These are phyloP conservation scores for Temnothorax rugatulus DNA, from an alignment of 2,888 invertebrate species.

Conservation along the genomic window DNA sequence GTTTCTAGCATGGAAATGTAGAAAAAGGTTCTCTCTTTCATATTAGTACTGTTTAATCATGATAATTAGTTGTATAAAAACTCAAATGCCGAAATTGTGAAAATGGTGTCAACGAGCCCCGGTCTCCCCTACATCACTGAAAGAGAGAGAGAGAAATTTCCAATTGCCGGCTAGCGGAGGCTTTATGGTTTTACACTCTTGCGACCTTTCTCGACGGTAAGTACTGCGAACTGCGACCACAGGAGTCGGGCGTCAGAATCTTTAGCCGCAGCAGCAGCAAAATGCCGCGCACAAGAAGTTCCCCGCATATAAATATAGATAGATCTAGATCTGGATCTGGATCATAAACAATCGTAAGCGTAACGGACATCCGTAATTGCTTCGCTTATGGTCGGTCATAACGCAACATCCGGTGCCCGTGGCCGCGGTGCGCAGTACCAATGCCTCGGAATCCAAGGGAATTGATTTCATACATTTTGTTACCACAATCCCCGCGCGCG, in stretches of 20 bases:
- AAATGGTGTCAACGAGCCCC: no score
- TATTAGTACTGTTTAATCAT: no score
- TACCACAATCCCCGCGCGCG: conserved; percentile 23
- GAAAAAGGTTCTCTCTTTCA: no score
- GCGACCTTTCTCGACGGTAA: background rate
- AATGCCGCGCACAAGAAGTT: background rate
- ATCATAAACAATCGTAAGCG: conserved; percentile 51
- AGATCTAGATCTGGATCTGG: conserved; percentile 30
- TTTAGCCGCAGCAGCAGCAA: background rate
- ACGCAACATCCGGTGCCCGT: conserved; percentile 47
- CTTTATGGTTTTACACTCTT: conserved; percentile 18
- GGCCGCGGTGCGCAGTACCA: conserved; percentile 14
- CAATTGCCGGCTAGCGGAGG: background rate
- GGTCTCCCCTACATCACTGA: background rate
- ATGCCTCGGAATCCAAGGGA: conserved; percentile 71
- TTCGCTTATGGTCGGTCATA: conserved; percentile 43
- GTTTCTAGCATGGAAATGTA: no score
- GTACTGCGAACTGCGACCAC: background rate
- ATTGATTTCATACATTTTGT: conserved; percentile 74
- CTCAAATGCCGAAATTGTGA: no score
- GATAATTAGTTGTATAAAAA: no score
- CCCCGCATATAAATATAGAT: conserved; percentile 32
- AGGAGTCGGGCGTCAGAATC: background rate
- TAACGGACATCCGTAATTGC: conserved; percentile 45
- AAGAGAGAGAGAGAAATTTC: background rate